Evolutionary conservation across 2,113 vertebrate species (phyloP).

Genomic region (Pollachius pollachius): DNA sequence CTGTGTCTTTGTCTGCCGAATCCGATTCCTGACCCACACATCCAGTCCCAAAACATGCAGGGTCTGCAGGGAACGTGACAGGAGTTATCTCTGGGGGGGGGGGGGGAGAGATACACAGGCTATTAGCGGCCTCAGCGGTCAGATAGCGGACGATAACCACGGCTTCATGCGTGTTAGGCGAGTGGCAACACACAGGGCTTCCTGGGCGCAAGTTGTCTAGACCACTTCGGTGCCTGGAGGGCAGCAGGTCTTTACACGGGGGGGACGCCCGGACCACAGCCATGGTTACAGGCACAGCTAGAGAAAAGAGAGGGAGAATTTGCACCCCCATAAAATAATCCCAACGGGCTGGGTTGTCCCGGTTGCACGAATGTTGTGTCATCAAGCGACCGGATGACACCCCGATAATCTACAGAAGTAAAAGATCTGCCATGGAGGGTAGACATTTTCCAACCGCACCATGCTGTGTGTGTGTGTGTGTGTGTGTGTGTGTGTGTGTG

Average conservation of each 20-base stretch:
- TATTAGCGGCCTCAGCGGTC: slow-evolving; percentile 51
- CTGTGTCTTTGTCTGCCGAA: background rate
- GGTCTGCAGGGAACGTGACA: slow-evolving; percentile 44
- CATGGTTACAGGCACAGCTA: too few species aligned
- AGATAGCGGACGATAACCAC: slow-evolving; percentile 53
- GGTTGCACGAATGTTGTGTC: too few species aligned
- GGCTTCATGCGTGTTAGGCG: slow-evolving; percentile 22
- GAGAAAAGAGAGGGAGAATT: too few species aligned
- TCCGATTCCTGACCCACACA: slow-evolving; percentile 4
- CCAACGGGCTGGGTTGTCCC: too few species aligned
- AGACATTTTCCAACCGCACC: slow-evolving; percentile 47
- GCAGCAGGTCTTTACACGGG: background rate
- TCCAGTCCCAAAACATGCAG: slow-evolving; percentile 18
- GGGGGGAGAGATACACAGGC: slow-evolving; percentile 54
- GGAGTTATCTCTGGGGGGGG: slow-evolving; percentile 62
- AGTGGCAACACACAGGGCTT: background rate
- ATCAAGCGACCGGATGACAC: too few species aligned
- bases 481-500: slow-evolving; percentile 7
- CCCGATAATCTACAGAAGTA: slow-evolving; percentile 32
- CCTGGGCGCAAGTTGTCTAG: background rate
- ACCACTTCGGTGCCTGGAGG: slow-evolving; percentile 18
- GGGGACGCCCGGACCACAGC: too few species aligned
- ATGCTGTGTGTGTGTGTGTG: slow-evolving; percentile 8
- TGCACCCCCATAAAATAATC: too few species aligned
- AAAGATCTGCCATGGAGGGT: slow-evolving; percentile 43